Conservation (phyloP, 2,888 invertebrate species). For the Schrankia costaestrigalis region DNA sequence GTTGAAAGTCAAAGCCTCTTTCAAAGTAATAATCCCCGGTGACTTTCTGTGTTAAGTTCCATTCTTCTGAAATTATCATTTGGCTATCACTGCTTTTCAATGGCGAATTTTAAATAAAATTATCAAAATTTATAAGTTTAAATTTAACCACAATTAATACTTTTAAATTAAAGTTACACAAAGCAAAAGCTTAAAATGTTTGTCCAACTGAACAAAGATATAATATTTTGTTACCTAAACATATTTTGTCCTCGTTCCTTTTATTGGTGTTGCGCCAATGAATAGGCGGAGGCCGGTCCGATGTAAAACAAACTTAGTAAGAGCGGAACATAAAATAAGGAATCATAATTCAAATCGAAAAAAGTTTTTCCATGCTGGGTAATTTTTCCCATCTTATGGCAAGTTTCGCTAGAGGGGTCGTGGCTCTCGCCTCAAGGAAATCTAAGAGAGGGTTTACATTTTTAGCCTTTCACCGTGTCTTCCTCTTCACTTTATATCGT, state of each 20-base stretch:
- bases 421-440: slow-evolving; percentile 65
- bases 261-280: slow-evolving; percentile 60
- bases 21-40: slow-evolving; percentile 55
- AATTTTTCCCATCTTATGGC: slow-evolving; percentile 79
- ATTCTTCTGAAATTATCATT: slow-evolving; percentile 48
- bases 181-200: no score
- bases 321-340: slow-evolving; percentile 75
- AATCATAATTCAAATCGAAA: slow-evolving; percentile 81
- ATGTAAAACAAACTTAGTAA: slow-evolving; percentile 72
- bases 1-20: slow-evolving; percentile 61
- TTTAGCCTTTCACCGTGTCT: slow-evolving; percentile 79
- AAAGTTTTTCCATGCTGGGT: slow-evolving; percentile 72
- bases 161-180: slow-evolving; percentile 1
- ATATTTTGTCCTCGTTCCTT: slow-evolving; percentile 52
- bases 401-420: slow-evolving; percentile 74
- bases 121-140: neutral
- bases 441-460: slow-evolving; percentile 77
- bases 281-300: slow-evolving; percentile 58
- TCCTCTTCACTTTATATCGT: slow-evolving; percentile 77
- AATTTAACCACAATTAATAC: neutral
- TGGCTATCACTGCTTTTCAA: slow-evolving; percentile 22
- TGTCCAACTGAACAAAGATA: neutral
- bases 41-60: slow-evolving; percentile 49
- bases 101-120: slow-evolving; percentile 1
- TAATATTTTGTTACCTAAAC: slow-evolving; percentile 1